Base-by-base conservation (phyloP, 2,888 invertebrate species). In the Isotomurus palustris region DNA sequence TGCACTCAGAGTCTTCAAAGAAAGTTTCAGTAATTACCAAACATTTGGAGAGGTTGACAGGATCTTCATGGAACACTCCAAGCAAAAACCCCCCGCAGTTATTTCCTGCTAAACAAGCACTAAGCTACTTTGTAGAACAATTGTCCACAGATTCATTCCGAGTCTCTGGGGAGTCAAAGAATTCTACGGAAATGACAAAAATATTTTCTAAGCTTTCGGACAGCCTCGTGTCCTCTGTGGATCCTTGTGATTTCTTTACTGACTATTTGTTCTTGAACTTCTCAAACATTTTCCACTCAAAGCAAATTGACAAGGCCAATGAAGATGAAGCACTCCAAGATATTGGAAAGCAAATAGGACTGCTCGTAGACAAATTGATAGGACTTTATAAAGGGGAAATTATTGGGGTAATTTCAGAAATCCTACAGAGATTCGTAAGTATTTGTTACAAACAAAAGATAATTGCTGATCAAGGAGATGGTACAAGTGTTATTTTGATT, bases 111-210 rank as follows among this genome's bases (percentile, higher is more conserved):
- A 60, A 59, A 24, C 64, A 64, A 53, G 56, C 61, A 24, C 48
- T 64, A 17, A 61, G 60, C 61, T 56, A 55, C 8, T 64, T 64
- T 51, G 47, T 64, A n/a, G 64, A 64, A 35, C 64, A 61, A n/a
- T 53, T 64, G 6, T 58, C 56, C 25, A 61, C 56, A 6, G 58
- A 58, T 25, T 58, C 64, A 51, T 64, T 64, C 35, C 56, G 61
- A 56, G 36, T 38, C 17, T 12, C 40, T 14, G 47, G 40, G 25
- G 40, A 32, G 24, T 32, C 29, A 24, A 44, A 35, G 21, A 43
- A 22, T 19, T 24, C 43, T 6, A 21, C 14, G 22, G 14, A 5
- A 5, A 19, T 5, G 8, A n/a, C 12, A 22, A 29, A 35, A n/a
- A 45, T n/a, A 24, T 45, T 53, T n/a, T 17, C 25, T 25, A 24